phyloP scores from a whole-genome alignment of 2,797 vertebrate species.

The Myotis pilosus region DNA sequence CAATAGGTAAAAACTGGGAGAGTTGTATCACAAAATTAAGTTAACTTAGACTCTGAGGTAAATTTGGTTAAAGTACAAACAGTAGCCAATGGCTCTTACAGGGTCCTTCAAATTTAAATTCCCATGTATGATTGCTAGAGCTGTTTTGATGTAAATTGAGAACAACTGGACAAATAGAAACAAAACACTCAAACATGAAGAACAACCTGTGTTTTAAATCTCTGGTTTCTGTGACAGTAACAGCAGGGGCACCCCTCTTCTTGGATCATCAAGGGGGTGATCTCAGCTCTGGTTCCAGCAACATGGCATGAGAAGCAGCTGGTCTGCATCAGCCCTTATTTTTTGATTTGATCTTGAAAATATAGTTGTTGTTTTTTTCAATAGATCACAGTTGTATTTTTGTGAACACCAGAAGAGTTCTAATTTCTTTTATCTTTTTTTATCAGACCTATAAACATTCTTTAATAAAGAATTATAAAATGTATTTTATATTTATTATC shows the following conservation, averaged over 20 bases:
- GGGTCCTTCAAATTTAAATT: background rate
- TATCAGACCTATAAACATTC: background rate
- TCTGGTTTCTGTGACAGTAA: background rate
- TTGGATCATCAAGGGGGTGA: accelerated
- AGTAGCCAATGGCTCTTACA: background rate
- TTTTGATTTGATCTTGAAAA: background rate
- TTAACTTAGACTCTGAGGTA: background rate
- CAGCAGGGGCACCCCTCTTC: background rate
- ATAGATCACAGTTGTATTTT: background rate
- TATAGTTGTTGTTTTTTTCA: background rate
- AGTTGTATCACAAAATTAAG: background rate
- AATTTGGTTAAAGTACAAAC: background rate
- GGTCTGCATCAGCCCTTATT: background rate
- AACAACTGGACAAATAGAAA: background rate
- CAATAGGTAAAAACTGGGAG: background rate
- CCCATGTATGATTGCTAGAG: background rate
- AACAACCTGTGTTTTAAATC: background rate
- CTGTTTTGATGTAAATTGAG: background rate
- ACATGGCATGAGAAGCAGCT: background rate
- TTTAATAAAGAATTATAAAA: background rate
- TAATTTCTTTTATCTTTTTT: background rate
- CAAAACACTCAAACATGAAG: background rate
- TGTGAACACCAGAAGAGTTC: background rate
- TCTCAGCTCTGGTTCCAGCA: background rate
- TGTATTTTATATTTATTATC: background rate